Percentiles rank a stretch among this genome's conserved stretches.
Evolutionary conservation across 2,888 invertebrate genomes (phyloP).

Genomic region (Dorcus hopei): DNA sequence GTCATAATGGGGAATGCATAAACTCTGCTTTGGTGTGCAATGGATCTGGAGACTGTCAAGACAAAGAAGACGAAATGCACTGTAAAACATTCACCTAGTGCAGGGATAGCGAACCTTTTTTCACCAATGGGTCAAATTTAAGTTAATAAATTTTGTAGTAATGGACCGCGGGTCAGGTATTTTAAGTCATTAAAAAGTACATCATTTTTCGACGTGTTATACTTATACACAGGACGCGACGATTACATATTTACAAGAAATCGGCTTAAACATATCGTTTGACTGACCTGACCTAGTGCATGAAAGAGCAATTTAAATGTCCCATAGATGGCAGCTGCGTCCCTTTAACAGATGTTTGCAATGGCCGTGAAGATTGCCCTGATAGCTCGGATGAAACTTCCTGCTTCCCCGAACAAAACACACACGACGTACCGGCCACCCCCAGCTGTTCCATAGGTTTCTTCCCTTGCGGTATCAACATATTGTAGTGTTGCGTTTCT

Average conservation of each 20-base stretch:
- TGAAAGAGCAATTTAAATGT: slow-evolving; percentile 57
- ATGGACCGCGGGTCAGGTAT: too few species aligned
- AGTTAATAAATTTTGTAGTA: too few species aligned
- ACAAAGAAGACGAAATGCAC: slow-evolving; percentile 61
- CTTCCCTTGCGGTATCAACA: slow-evolving; percentile 59
- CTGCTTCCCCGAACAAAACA: slow-evolving; percentile 36
- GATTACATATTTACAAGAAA: too few species aligned
- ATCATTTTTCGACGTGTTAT: too few species aligned
- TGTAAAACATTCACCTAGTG: slow-evolving; percentile 33
- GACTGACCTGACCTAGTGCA: slow-evolving; percentile 44
- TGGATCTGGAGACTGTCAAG: slow-evolving; percentile 55
- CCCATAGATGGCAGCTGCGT: slow-evolving; percentile 63
- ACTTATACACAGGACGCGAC: too few species aligned
- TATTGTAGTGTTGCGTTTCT: too few species aligned
- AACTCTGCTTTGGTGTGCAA: slow-evolving; percentile 62
- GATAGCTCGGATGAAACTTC: slow-evolving; percentile 55
- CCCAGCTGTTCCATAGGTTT: slow-evolving; percentile 53
- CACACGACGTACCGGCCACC: slow-evolving; percentile 44
- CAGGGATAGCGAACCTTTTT: too few species aligned
- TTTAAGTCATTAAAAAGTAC: too few species aligned
- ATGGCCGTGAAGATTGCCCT: slow-evolving; percentile 55
- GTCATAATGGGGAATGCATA: slow-evolving; percentile 58
- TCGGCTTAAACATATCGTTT: too few species aligned
- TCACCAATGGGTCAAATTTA: too few species aligned
- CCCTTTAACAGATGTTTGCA: slow-evolving; percentile 50